Percentiles rank a stretch among this genome's conserved stretches.
phyloP scores from a whole-genome alignment of 2,113 vertebrate species.

The Emydocephalus ijimae region DNA sequence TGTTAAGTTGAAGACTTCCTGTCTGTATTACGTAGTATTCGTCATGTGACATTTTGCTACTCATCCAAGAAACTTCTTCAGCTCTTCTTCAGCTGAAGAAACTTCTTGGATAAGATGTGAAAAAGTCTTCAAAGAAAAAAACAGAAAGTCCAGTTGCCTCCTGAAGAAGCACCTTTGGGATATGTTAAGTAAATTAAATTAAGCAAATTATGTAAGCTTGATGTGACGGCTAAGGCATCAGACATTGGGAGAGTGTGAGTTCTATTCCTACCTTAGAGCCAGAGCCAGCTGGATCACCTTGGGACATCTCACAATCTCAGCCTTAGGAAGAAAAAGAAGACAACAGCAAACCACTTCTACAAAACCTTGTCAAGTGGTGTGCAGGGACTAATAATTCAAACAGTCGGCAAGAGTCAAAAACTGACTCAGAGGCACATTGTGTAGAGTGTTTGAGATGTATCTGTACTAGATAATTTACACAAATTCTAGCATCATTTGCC shows the following conservation, averaged over 20 bases:
- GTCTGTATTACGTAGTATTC: neutral
- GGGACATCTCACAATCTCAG: neutral
- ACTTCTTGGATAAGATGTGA: no score
- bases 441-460: neutral
- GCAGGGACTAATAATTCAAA: neutral
- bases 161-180: neutral
- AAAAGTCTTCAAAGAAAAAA: no score
- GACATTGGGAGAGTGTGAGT: neutral
- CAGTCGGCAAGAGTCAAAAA: neutral
- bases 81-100: no score
- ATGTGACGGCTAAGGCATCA: neutral
- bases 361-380: neutral
- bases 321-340: neutral
- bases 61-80: no score
- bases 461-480: neutral
- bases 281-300: neutral
- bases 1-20: no score
- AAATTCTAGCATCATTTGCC: neutral
- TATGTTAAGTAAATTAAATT: neutral
- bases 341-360: neutral
- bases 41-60: neutral
- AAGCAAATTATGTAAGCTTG: neutral
- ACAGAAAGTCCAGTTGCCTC: no score
- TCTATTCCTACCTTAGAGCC: neutral
- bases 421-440: neutral